phyloP scores from a whole-genome alignment of 1,140 invertebrate genomes.

The Elysia chlorotica region DNA sequence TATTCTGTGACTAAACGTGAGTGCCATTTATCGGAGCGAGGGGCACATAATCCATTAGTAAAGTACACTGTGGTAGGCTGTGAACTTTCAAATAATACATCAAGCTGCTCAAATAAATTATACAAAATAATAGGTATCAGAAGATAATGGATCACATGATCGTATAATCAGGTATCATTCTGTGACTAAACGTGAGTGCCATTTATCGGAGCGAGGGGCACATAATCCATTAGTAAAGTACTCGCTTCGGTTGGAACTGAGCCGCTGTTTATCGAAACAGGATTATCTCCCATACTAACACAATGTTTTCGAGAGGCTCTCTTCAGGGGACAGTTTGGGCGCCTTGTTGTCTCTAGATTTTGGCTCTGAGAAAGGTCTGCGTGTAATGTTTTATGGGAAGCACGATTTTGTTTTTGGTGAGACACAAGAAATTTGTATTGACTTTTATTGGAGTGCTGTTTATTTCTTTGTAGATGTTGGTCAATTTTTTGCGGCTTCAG shows the following conservation, averaged over 20 bases:
- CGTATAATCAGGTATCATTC: too few species aligned
- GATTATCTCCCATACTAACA: neutral
- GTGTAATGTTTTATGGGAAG: neutral
- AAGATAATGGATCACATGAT: too few species aligned
- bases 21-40: neutral
- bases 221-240: constrained; percentile 4
- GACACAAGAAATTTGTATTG: constrained; percentile 2
- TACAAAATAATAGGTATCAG: too few species aligned
- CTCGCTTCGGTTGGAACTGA: neutral
- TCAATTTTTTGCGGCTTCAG: too few species aligned
- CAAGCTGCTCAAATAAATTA: too few species aligned
- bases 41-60: neutral
- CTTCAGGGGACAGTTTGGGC: neutral
- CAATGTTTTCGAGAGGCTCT: neutral
- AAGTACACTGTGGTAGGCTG: too few species aligned
- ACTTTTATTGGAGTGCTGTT: too few species aligned
- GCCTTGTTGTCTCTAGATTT: neutral
- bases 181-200: neutral
- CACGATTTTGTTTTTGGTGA: neutral
- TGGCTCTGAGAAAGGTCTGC: neutral
- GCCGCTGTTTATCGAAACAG: neutral
- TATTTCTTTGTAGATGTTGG: too few species aligned
- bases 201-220: neutral
- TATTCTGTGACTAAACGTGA: neutral
- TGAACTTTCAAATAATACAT: too few species aligned